A percentile compares a stretch with the other conserved stretches of the same genome.
These are phyloP conservation scores for Rhinichthys osculus DNA, from an alignment of 2,797 vertebrate genomes.

Conservation along the genomic window DNA sequence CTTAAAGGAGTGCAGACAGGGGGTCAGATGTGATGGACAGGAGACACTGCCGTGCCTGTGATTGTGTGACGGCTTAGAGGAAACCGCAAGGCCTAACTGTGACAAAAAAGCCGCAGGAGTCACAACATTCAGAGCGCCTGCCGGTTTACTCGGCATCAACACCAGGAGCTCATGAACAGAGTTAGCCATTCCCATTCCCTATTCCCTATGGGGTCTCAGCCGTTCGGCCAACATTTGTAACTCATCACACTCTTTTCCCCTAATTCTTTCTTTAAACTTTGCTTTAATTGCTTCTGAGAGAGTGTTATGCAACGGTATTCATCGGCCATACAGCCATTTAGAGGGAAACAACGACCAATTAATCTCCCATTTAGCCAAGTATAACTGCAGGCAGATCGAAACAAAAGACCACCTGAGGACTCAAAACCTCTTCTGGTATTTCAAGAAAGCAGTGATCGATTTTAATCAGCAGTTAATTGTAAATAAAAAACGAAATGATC, in stretches of 20 bases:
- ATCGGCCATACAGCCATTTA: constrained; percentile 5
- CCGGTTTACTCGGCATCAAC: constrained; percentile 62
- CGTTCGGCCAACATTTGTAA: constrained; percentile 2
- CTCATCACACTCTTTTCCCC: not conserved
- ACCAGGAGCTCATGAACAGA: constrained; percentile 64
- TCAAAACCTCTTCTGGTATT: constrained; percentile 37
- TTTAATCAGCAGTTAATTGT: constrained; percentile 66
- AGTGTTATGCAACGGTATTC: constrained; percentile 12
- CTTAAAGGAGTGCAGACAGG: constrained; percentile 1
- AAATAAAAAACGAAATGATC: constrained; percentile 40
- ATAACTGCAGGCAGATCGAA: constrained; percentile 53
- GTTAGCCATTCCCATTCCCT: not conserved
- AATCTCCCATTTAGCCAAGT: constrained; percentile 50
- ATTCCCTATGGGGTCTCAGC: not conserved
- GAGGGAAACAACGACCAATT: constrained; percentile 52
- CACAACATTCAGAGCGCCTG: constrained; percentile 51
- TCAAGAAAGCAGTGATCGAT: constrained; percentile 46
- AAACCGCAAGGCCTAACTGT: constrained; percentile 60
- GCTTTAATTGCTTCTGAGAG: constrained; percentile 15
- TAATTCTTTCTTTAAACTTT: not conserved
- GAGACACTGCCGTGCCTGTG: constrained; percentile 15
- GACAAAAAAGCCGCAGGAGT: constrained; percentile 44
- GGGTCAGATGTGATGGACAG: constrained; percentile 21
- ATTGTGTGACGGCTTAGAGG: constrained; percentile 43
- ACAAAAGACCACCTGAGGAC: constrained; percentile 35